Base-by-base conservation (phyloP, 2,113 vertebrate species). In the Malurus cyaneus region DNA sequence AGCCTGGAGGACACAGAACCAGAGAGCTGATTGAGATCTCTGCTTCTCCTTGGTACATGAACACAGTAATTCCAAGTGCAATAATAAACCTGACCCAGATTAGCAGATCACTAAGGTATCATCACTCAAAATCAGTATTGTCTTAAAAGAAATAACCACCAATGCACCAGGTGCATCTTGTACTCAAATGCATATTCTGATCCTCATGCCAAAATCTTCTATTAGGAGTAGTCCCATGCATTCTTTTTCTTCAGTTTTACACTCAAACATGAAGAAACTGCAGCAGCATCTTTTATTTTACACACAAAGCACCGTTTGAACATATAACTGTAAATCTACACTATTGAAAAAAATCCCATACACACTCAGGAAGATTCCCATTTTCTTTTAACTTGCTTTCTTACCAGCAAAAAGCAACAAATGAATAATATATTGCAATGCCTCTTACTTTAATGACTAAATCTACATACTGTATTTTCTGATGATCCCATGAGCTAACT, bases 1-100 rank as follows among this genome's bases (percentile, higher is more conserved):
- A 18, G 99, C 99, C 99, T 99, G 62, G 15, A 64, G 46, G 66
- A 50, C 20, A 72, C 3, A 23, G 47, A 26, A 60, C 6, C 41
- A 85, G 25, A 65, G 62, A 3, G 0, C 19, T 12, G 28, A 8
- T 86, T 86, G 42, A 82, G 60, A 70, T 21, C 71, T 4, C 31
- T 29, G 56, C 25, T 1, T 1, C 17, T 6, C 19, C 50, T 4
- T 10, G 20, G 6, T 6, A 17, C 6, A 4, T 0, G 2, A 31
- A 32, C 47, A 28, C 32, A 41, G 41, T 2, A 6, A 65, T 26
- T 54, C 13, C 56, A 41, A 70, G n/a, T 3, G 41, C 41, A 64
- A 3, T 4, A 5, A 65, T 9, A 47, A 59, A 41, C 2, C 4
- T 21, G 32, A 28, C 15, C 4, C 16, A 44, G 25, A 44, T 9